phyloP scores from a whole-genome alignment of 2,113 vertebrate species.

The Eptesicus fuscus region DNA sequence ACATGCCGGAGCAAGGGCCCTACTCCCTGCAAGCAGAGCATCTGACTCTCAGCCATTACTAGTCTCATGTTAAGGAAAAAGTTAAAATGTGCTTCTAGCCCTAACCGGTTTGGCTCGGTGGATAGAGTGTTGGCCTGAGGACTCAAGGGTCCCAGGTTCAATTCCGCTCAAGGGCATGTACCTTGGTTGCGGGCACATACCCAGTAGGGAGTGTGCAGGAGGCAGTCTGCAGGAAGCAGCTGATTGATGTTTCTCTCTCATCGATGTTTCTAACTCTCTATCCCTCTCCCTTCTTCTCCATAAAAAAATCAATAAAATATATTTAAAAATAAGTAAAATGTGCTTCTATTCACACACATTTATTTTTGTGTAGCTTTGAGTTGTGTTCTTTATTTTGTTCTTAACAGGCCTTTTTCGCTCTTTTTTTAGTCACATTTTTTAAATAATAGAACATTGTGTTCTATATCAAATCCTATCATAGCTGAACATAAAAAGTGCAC shows the following conservation, averaged over 20 bases:
- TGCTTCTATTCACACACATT: neutral
- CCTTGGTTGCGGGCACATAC: too few relatives aligned
- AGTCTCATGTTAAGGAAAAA: neutral
- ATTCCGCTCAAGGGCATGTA: too few relatives aligned
- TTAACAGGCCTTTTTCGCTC: neutral
- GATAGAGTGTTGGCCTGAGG: too few relatives aligned
- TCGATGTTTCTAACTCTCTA: too few relatives aligned
- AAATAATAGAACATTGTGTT: slow-evolving; percentile 30
- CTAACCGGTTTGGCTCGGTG: too few relatives aligned
- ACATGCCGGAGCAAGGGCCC: neutral
- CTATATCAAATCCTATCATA: slow-evolving; percentile 4
- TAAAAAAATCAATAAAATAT: too few relatives aligned
- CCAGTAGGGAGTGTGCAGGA: too few relatives aligned
- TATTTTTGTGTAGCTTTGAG: neutral
- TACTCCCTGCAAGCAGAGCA: neutral
- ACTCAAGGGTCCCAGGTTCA: too few relatives aligned
- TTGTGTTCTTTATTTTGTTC: neutral
- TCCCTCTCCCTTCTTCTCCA: too few relatives aligned
- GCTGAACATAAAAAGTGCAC: neutral
- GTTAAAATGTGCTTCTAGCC: neutral
- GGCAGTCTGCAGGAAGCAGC: too few relatives aligned
- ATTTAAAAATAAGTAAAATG: too few relatives aligned
- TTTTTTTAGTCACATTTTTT: slow-evolving; percentile 41
- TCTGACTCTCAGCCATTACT: neutral
- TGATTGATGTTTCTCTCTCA: too few relatives aligned